Evolutionary conservation across 2,113 vertebrate genomes (phyloP), one percentile per base, ranked within the genome.

Genomic region (Lophura nycthemera): DNA sequence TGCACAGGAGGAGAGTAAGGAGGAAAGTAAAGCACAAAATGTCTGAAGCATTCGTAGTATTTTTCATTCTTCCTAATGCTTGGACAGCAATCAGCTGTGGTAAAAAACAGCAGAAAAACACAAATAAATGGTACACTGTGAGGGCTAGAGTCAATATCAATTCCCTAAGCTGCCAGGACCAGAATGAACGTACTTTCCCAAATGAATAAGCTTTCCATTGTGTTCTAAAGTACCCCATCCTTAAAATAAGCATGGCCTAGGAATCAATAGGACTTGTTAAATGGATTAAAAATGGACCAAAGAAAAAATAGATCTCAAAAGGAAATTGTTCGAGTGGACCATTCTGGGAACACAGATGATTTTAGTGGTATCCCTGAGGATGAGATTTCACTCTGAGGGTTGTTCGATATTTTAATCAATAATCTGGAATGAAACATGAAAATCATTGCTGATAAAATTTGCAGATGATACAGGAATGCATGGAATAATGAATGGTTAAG

Each of bases 361-460:
- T 88, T 82, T 63, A 88, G 61, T 32, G 47, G 3, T 24, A 69
- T 88, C 82, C 72, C 83, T 67, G 29, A 92, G 72, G 70, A 67
- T 7, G 1, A 52, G 61, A 86, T 94, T 89, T 94, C 61, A 61
- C 50, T 65, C 29, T 42, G 60, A 74, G 38, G 16, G 6, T 40
- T 75, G 79, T 69, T 96, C 94, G 89, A 97, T 91, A 81, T 77
- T 86, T 92, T 78, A 91, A 88, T 95, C 93, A 91, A 94, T 97
- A 95, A 92, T 92, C 52, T 94, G 76, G 78, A 94, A 94, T 65
- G 57, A 94, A 95, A 86, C 61, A 67, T 40, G 22, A 95, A 95
- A 95, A 93, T 95, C 79, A 61, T 75, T 97, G 65, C 72, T 91
- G 83, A 97, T 92, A 88, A 95, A 94, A 89, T 96, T 95, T 96